Percentiles rank a stretch among this genome's conserved stretches.
Evolutionary conservation across 64 coral and sea anemone genomes (phyloP).

Genomic region (Pocillopora verrucosa): DNA sequence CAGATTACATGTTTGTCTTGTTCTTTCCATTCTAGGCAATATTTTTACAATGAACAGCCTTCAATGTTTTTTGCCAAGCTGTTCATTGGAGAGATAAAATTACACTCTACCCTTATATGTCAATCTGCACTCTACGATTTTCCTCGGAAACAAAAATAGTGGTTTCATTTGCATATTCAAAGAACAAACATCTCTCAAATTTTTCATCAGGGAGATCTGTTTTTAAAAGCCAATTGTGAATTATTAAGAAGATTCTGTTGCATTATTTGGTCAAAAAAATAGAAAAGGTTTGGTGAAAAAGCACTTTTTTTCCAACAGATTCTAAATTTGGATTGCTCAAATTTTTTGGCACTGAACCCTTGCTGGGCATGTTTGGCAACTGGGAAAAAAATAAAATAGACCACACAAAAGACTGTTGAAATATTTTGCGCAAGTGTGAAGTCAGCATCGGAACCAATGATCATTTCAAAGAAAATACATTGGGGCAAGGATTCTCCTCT

Average conservation of each 20-base stretch:
- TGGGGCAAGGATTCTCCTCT: neutral
- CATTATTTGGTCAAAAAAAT: neutral
- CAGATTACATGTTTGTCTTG: neutral
- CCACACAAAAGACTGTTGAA: conserved; percentile 2
- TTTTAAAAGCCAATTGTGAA: neutral
- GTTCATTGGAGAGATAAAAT: neutral
- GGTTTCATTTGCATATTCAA: neutral
- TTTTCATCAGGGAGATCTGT: neutral
- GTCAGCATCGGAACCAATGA: neutral
- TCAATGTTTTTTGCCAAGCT: neutral
- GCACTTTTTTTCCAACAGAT: neutral
- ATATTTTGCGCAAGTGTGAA: neutral
- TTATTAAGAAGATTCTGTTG: neutral
- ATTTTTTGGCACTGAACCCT: neutral
- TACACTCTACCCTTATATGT: neutral
- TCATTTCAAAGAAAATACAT: neutral
- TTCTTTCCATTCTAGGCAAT: neutral
- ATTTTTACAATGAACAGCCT: neutral
- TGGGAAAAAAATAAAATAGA: neutral
- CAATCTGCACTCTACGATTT: neutral
- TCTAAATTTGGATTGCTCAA: neutral
- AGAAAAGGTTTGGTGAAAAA: neutral
- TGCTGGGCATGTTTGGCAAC: conserved; percentile 20
- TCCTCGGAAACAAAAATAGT: neutral
- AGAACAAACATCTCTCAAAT: neutral